Conservation (phyloP, 1,140 invertebrate genomes). For the Sinonovacula constricta region DNA sequence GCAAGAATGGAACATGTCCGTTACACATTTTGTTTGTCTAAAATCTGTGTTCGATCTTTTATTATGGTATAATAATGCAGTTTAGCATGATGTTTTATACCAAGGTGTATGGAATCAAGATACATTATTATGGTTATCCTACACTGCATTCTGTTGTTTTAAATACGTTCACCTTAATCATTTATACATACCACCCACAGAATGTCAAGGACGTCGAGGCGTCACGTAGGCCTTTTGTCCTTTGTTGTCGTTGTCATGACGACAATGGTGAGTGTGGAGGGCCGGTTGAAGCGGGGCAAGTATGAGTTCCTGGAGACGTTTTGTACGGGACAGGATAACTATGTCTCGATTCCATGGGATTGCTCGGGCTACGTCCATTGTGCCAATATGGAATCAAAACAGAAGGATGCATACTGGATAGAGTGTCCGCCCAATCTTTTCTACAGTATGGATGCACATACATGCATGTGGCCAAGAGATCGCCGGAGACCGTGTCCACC, state of each 20-base stretch:
- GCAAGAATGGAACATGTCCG: too few species aligned
- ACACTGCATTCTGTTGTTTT: background rate
- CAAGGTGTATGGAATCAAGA: too few species aligned
- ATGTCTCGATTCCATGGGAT: constrained; percentile 49
- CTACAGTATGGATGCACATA: constrained; percentile 41
- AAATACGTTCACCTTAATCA: background rate
- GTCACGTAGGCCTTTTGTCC: background rate
- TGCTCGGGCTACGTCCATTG: constrained; percentile 51
- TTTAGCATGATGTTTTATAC: too few species aligned
- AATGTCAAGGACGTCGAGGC: background rate
- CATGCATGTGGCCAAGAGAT: constrained; percentile 49
- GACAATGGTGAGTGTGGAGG: constrained; percentile 5
- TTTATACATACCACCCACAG: background rate
- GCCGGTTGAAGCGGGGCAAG: constrained; percentile 43
- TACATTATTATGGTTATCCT: background rate
- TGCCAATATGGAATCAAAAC: constrained; percentile 33
- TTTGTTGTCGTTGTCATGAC: background rate
- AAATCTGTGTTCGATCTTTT: too few species aligned
- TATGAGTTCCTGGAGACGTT: constrained; percentile 49
- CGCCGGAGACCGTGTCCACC: constrained; percentile 35
- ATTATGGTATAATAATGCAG: too few species aligned
- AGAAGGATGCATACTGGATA: constrained; percentile 42
- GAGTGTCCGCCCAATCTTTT: constrained; percentile 44
- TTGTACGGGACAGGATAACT: constrained; percentile 41
- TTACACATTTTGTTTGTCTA: too few species aligned